Base-by-base conservation (phyloP, 2,797 vertebrate species). In the Chelon auratus region DNA sequence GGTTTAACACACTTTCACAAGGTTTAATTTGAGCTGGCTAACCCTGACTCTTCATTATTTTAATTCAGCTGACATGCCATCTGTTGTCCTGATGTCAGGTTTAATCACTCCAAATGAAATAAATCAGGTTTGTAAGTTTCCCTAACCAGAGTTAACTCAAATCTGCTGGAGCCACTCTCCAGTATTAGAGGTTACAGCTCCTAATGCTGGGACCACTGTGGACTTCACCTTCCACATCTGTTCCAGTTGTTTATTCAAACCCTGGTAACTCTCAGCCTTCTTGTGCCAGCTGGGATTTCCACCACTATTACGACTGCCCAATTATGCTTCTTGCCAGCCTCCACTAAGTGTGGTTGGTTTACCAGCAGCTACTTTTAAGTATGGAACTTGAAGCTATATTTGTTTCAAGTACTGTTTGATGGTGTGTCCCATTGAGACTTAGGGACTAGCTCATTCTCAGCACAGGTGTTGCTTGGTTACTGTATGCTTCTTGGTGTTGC, bases 21-120 rank as follows among this genome's bases (percentile, higher is more conserved):
- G n/a, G 53, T 48, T 69, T 67, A 47, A 73, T 71, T 75, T 50
- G 20, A 83, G 65, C 58, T 47, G 0, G 39, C 36, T 40, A 37
- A 52, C 54, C 11, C 50, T 11, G 54, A 66, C 36, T 61, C 1
- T 0, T 52, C 20, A 62, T 80, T 36, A 20, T 62, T 69, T 75
- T 43, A 63, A 9, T 64, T 62, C 64, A 56, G 45, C 68, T 48
- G 65, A 39, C 42, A 11, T 54, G 64, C 62, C 64, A 72, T 80
- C 52, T 74, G 72, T 65, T 68, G 55, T 71, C 22, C 58, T 55
- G 51, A 53, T 70, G 20, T 33, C 30, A 33, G 30, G 30, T 33
- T 33, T 33, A 33, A 33, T 33, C 30, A 33, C 42, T 14, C 45
- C 15, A 47, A 47, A 47, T 17, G 15, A 47, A 47, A n/a, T 47